Conservation (phyloP, 2,113 vertebrate species). For the Numenius arquata region DNA sequence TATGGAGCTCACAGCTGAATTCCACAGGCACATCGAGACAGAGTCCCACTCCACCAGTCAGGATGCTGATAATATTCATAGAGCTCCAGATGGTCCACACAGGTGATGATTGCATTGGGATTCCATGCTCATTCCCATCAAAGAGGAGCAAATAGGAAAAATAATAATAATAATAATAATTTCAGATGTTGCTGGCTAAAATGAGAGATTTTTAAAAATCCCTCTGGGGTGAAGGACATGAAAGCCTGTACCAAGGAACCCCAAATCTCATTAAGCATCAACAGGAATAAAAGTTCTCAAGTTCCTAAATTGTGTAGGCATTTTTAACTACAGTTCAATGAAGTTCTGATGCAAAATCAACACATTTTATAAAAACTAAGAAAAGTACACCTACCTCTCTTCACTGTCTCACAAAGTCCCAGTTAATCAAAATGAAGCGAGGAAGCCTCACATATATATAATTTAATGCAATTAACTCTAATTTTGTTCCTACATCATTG, state of each 20-base stretch:
- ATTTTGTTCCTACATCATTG: neutral
- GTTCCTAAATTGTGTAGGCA: neutral
- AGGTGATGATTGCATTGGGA: neutral
- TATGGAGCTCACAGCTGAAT: neutral
- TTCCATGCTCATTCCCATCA: neutral
- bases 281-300: neutral
- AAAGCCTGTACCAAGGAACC: neutral
- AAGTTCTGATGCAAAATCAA: neutral
- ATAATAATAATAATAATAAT: neutral
- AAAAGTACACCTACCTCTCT: neutral
- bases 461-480: neutral
- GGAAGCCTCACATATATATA: neutral
- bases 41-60: accelerated
- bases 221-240: neutral
- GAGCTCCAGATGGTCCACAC: neutral
- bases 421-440: neutral
- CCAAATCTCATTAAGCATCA: neutral
- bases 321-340: neutral
- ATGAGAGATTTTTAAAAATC: neutral
- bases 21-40: accelerated
- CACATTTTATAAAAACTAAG: neutral
- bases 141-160: neutral
- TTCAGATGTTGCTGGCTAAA: neutral
- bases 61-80: neutral
- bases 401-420: neutral